Percentiles rank a stretch among this genome's conserved stretches.
Evolutionary conservation across 1,140 invertebrate genomes (phyloP).

Genomic region (Amphibalanus amphitrite): DNA sequence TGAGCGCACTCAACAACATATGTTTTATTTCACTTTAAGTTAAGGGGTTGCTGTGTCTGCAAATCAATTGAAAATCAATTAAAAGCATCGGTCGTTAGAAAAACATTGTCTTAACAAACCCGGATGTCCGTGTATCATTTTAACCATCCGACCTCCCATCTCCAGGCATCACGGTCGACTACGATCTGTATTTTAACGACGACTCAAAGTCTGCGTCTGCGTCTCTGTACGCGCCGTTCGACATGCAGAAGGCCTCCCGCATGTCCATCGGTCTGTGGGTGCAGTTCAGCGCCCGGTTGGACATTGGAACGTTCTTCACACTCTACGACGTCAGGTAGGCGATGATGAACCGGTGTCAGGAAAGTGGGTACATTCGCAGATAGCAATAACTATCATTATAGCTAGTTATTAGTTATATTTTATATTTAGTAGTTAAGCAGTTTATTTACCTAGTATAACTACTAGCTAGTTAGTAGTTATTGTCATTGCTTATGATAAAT

Average conservation of each 20-base stretch:
- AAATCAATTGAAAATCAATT: conserved; percentile 9
- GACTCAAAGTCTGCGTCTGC: conserved; percentile 61
- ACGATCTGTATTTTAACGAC: conserved; percentile 87
- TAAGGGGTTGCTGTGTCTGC: conserved; percentile 6
- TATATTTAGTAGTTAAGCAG: conserved; percentile 1
- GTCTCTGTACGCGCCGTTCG: conserved; percentile 74
- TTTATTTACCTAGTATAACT: background rate
- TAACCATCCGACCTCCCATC: conserved; percentile 25
- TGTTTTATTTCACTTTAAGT: too few relatives aligned
- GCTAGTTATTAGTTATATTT: too few relatives aligned
- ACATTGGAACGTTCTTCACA: conserved; percentile 81
- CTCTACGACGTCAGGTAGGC: conserved; percentile 65
- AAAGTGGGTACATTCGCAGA: too few relatives aligned
- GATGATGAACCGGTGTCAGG: too few relatives aligned
- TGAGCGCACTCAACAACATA: too few relatives aligned
- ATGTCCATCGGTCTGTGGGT: conserved; percentile 90
- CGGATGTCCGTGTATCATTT: background rate
- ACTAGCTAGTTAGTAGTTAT: background rate
- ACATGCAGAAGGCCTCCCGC: conserved; percentile 50
- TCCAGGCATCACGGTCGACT: conserved; percentile 86
- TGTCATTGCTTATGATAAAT: too few relatives aligned
- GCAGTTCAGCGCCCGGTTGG: conserved; percentile 74
- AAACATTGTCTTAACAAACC: background rate
- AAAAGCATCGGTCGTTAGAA: conserved; percentile 11
- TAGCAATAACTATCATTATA: too few relatives aligned